Base-by-base conservation (phyloP, 2,797 vertebrate genomes). In the Lutjanus argentimaculatus region DNA sequence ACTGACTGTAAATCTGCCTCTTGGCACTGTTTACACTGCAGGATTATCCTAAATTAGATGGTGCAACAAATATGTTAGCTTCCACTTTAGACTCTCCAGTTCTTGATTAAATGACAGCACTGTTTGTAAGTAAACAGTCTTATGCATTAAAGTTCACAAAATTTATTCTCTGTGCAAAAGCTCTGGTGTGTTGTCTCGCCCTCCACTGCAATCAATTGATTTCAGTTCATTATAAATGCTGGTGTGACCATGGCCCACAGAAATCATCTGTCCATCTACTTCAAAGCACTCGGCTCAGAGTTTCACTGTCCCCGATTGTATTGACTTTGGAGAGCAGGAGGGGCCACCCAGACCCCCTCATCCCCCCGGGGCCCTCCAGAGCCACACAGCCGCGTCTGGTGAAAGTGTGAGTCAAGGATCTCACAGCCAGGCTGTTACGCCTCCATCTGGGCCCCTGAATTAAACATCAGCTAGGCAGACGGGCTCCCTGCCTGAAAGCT, bases 361-460 rank as follows among this genome's bases (percentile, higher is more conserved):
- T 76, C 70, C 87, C 87, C 87, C 58, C 1, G 25, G 57, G 88
- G 83, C 42, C 17, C 14, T 72, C 51, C 72, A 71, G 40, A 72
- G 65, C 72, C 77, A 69, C 77, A 71, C 67, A 59, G 82, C 67
- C 85, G 77, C 65, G 91, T 89, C 85, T 91, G 88, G 62, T 78
- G 68, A 84, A 76, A 87, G 90, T 81, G 90, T 70, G 84, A 88
- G 79, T 92, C 86, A 55, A 85, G 79, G 84, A 88, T 89, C 68
- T 88, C 79, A 86, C 83, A 90, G 88, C 71, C 85, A 72, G 82
- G 64, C 88, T 83, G 91, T 87, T 88, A 83, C 6, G 22, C 82
- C 85, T 92, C 92, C 94, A 93, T 95, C 93, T 94, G 93, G 83
- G 84, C 84, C 91, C 77, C 62, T 92, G 90, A 94, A 94, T 95